These are phyloP conservation scores for Allobates femoralis DNA, from an alignment of 2,797 vertebrate genomes.

Conservation along the genomic window DNA sequence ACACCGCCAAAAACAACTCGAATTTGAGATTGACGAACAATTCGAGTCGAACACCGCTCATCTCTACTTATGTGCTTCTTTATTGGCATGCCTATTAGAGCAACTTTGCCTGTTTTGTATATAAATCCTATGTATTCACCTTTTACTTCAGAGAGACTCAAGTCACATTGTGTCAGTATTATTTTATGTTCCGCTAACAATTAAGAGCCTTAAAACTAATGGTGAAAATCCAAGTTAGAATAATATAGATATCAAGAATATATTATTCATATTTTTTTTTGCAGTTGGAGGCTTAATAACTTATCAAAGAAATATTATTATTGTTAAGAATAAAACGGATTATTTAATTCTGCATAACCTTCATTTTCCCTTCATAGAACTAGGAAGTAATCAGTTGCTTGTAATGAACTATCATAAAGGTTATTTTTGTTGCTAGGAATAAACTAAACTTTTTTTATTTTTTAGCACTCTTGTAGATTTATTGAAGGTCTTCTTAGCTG, in stretches of 20 bases:
- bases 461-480: background rate
- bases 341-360: background rate
- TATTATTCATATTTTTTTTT: background rate
- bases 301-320: background rate
- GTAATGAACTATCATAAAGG: background rate
- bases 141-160: background rate
- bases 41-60: too few species aligned
- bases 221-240: background rate
- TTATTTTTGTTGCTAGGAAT: background rate
- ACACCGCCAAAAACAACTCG: too few species aligned
- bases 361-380: slow-evolving; percentile 15
- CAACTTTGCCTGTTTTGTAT: background rate
- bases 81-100: too few species aligned
- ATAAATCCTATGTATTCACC: background rate
- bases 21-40: too few species aligned
- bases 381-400: slow-evolving; percentile 1
- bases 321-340: background rate
- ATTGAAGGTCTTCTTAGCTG: background rate
- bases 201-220: background rate
- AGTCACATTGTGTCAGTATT: background rate
- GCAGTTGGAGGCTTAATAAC: background rate
- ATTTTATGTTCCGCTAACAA: background rate
- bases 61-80: too few species aligned
- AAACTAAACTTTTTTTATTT: background rate
- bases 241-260: background rate